These are phyloP conservation scores for Chloromyia formosa DNA, from an alignment of 2,888 invertebrate genomes.

Conservation along the genomic window DNA sequence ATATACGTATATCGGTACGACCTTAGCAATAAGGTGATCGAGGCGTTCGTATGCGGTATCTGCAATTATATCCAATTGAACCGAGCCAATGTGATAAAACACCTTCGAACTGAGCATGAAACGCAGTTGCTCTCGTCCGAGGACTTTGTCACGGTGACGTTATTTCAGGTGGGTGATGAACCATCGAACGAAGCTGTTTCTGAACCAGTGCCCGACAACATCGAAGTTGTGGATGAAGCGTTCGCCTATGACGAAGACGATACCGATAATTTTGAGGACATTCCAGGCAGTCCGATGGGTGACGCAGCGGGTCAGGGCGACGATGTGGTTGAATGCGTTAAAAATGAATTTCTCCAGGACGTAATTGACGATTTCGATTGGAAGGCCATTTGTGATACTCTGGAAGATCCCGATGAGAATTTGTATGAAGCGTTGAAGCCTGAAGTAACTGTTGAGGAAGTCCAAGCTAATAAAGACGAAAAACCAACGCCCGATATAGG, in stretches of 20 bases:
- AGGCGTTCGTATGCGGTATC: slow-evolving; percentile 40
- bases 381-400: slow-evolving; percentile 12
- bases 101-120: slow-evolving; percentile 42
- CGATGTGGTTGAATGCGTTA: slow-evolving; percentile 12
- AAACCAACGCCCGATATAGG: not conserved
- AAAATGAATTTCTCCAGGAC: slow-evolving; percentile 15
- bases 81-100: slow-evolving; percentile 44
- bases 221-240: slow-evolving; percentile 11
- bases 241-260: slow-evolving; percentile 8
- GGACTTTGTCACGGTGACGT: slow-evolving; percentile 7
- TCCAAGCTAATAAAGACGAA: not conserved
- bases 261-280: slow-evolving; percentile 9
- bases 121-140: not conserved
- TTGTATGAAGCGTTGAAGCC: not conserved
- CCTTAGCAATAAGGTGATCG: slow-evolving; percentile 37
- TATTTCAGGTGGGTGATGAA: not conserved
- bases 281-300: not conserved
- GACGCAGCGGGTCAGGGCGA: not conserved
- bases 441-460: not conserved
- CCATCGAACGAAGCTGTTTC: not conserved
- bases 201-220: not conserved
- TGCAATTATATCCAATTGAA: slow-evolving; percentile 48
- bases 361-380: slow-evolving; percentile 18
- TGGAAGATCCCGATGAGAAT: not conserved
- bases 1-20: slow-evolving; percentile 40